Evolutionary conservation across 2,888 invertebrate species (phyloP).

Genomic region (Melipona beecheii): DNA sequence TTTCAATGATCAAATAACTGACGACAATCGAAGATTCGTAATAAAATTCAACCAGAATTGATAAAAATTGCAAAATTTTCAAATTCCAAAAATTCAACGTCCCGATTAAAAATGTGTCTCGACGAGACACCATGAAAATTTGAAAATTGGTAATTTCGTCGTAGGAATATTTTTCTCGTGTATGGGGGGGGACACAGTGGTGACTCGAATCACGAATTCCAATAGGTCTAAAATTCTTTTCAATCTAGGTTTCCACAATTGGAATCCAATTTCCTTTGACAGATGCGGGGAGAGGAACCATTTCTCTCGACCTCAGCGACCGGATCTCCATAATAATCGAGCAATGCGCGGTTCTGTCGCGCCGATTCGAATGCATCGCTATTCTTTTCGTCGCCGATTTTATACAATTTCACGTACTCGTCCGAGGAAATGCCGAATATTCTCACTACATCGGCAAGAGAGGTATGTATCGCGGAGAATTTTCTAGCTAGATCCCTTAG

Average conservation of each 20-base stretch:
- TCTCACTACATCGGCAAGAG: background rate
- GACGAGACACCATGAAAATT: too few species aligned
- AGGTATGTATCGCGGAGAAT: background rate
- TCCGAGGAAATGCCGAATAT: background rate
- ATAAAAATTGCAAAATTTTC: too few species aligned
- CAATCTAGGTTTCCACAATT: background rate
- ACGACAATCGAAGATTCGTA: too few species aligned
- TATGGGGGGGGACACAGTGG: background rate
- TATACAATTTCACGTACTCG: background rate
- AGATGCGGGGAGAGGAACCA: background rate
- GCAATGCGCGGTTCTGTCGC: background rate
- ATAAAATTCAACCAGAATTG: too few species aligned
- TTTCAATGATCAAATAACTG: too few species aligned
- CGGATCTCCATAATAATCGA: constrained; percentile 3
- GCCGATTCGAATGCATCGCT: background rate
- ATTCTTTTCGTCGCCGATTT: background rate
- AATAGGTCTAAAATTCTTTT: background rate
- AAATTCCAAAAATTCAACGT: too few species aligned
- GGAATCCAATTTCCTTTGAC: constrained; percentile 18
- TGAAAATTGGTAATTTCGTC: background rate
- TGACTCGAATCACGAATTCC: background rate
- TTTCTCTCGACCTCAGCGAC: background rate
- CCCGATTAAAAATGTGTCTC: too few species aligned
- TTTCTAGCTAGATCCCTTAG: too few species aligned
- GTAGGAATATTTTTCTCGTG: background rate